Base-by-base conservation (phyloP, 64 coral and sea anemone species). In the Porites australiensis region DNA sequence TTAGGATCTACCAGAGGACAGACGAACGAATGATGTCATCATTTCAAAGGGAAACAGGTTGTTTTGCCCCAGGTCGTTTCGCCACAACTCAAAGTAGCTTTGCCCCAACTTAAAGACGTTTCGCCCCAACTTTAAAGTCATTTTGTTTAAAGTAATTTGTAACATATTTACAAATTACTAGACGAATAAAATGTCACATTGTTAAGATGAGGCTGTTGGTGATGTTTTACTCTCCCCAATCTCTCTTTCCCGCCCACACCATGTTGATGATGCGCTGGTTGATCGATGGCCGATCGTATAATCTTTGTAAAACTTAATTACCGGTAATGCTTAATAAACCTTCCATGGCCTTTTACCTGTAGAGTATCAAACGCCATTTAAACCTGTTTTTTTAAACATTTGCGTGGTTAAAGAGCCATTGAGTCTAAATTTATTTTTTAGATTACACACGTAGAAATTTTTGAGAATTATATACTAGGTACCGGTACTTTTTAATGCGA, bases 301-400 rank as follows among this genome's bases (percentile, higher is more conserved):
- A 37, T 37, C 27, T 62, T 62, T 62, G 59, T 62, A 62, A 62
- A 62, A 62, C 59, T 62, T 62, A 62, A 62, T 62, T 11, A 62
- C 8, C 59, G 59, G 27, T 37, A 37, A 37, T 37, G 27, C 27
- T 37, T 37, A 37, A 37, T 37, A 37, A 66, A 66, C 64, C 64
- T 66, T 66, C 64, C 64, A 66, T n/a, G 64, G 10, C 64, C n/a
- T 66, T 66, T 66, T 21, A 66, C 64, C 64, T 66, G 64, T 66
- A 66, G 64, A 66, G 64, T 66, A 66, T 66, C 10, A 66, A 66
- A 66, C 5, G 64, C 64, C 64, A 66, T 66, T 66, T 12, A 66
- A 66, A 66, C 64, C 64, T 66, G 27, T 66, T 66, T 66, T 66
- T 19, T 66, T 66, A 66, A 66, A 21, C 64, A 66, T 66, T n/a